These are phyloP conservation scores for Microcebus jonahi DNA, from an alignment of 2,113 vertebrate genomes.

Conservation along the genomic window DNA sequence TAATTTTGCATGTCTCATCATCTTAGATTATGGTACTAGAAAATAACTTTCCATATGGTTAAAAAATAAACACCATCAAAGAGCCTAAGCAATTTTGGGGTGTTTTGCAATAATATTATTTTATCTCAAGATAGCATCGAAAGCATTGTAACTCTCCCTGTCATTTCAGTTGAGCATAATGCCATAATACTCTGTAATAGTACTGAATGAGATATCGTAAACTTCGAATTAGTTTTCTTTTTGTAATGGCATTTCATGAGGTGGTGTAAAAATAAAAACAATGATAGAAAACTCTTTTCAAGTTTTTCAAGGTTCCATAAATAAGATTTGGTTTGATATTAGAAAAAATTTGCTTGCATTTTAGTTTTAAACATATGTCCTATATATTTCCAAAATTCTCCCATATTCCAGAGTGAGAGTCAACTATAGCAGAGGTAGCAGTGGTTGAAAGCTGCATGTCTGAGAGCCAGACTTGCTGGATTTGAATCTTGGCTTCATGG, in stretches of 20 bases:
- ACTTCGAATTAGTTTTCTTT: background rate
- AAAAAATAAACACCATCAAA: background rate
- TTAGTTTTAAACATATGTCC: background rate
- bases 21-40: background rate
- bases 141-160: background rate
- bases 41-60: background rate
- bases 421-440: background rate
- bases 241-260: background rate
- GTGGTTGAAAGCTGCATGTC: background rate
- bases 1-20: background rate
- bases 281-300: background rate
- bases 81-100: background rate
- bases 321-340: background rate
- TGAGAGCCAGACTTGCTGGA: background rate
- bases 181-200: background rate
- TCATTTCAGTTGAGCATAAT: background rate
- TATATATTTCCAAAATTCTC: background rate
- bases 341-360: background rate
- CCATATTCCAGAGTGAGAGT: background rate
- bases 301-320: background rate
- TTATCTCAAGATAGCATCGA: background rate
- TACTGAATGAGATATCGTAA: background rate
- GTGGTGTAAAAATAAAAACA: background rate
- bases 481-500: background rate
- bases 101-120: background rate